Evolutionary conservation across 2,113 vertebrate species (phyloP).

Genomic region (Martes martes): DNA sequence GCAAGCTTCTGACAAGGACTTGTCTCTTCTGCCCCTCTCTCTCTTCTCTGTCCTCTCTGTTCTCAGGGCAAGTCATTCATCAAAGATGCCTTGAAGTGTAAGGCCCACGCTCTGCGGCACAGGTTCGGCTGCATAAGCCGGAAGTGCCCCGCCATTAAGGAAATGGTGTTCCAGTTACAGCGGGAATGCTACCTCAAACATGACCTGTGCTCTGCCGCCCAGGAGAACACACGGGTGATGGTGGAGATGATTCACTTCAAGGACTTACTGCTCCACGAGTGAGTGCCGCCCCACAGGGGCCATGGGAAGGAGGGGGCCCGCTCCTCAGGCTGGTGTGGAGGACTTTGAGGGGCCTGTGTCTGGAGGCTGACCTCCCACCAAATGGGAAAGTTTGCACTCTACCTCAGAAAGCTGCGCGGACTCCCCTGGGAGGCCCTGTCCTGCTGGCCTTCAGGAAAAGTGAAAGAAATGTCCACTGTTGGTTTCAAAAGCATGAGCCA

Average conservation of each 20-base stretch:
- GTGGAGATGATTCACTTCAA: slow-evolving; percentile 99
- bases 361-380: neutral
- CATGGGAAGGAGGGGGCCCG: accelerated
- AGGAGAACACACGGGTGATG: slow-evolving; percentile 95
- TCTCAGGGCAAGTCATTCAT: slow-evolving; percentile 98
- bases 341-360: neutral
- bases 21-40: neutral
- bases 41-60: slow-evolving; percentile 51
- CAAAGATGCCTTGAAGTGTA: slow-evolving; percentile 97
- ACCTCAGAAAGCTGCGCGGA: neutral
- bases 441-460: neutral
- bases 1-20: neutral
- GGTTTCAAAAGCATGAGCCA: neutral
- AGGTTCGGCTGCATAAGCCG: slow-evolving; percentile 99
- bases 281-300: slow-evolving; percentile 72
- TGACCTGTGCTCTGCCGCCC: slow-evolving; percentile 95
- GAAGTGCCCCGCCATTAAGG: slow-evolving; percentile 97
- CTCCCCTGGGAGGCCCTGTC: neutral
- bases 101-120: slow-evolving; percentile 96
- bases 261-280: slow-evolving; percentile 97
- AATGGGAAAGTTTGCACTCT: neutral
- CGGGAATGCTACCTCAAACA: slow-evolving; percentile 97
- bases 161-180: slow-evolving; percentile 98
- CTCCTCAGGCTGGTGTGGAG: neutral
- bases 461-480: neutral